Conservation (phyloP, 2,797 vertebrate species). For the Gallinago nigripennis region DNA sequence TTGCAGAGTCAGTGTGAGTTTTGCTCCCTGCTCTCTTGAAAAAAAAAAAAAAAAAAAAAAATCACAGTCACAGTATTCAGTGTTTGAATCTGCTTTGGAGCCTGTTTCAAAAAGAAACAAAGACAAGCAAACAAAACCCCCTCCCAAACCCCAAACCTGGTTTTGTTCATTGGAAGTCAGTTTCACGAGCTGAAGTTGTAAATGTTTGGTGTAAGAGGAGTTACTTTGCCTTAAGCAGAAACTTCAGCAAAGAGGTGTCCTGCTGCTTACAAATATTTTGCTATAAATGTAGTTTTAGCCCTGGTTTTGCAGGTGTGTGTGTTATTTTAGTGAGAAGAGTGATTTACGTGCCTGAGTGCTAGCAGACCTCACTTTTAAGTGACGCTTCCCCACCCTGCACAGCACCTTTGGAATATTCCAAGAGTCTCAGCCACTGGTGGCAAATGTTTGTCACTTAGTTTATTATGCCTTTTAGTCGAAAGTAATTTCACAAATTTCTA, state of each 20-base stretch:
- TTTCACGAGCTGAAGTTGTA: background rate
- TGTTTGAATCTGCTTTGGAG: background rate
- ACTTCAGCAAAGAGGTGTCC: background rate
- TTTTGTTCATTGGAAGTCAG: background rate
- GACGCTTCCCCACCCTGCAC: background rate
- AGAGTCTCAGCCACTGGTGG: background rate
- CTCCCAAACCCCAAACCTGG: background rate
- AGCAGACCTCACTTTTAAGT: background rate
- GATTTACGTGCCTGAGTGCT: background rate
- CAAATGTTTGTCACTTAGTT: background rate
- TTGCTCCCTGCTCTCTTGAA: background rate
- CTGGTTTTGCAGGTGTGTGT: rapidly evolving
- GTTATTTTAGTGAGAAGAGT: background rate
- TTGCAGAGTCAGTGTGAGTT: background rate
- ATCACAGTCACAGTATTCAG: background rate
- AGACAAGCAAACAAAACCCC: background rate
- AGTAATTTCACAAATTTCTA: background rate
- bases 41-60: background rate
- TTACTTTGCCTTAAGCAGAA: background rate
- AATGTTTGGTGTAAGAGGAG: background rate
- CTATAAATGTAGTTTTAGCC: background rate
- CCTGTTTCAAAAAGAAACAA: background rate
- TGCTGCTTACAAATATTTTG: background rate
- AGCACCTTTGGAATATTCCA: rapidly evolving
- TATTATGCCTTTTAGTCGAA: background rate